A percentile compares a stretch with the other conserved stretches of the same genome.
phyloP scores from a whole-genome alignment of 2,888 invertebrate species.

The Cerastoderma edule region DNA sequence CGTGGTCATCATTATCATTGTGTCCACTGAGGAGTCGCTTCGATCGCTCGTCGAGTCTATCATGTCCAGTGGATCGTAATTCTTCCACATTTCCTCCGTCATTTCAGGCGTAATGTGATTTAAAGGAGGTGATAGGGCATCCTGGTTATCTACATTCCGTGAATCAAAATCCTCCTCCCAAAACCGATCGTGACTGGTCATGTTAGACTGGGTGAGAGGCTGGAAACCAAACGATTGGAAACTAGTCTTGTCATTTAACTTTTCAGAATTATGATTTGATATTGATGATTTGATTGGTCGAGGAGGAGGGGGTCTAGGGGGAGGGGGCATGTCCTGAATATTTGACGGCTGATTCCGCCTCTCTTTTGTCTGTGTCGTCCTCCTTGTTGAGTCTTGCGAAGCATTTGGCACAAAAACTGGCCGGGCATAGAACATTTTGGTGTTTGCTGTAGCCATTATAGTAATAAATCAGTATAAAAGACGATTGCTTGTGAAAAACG shows the following conservation, averaged over 20 bases:
- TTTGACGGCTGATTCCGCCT: slow-evolving; percentile 24
- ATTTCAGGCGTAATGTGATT: slow-evolving; percentile 69
- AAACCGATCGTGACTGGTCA: slow-evolving; percentile 66
- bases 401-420: slow-evolving; percentile 38
- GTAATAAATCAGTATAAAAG: background rate
- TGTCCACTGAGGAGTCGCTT: slow-evolving; percentile 68
- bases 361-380: background rate
- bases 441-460: slow-evolving; percentile 14
- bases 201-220: slow-evolving; percentile 70
- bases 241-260: slow-evolving; percentile 1
- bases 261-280: slow-evolving; percentile 15
- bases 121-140: slow-evolving; percentile 63
- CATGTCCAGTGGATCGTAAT: slow-evolving; percentile 68
- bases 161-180: slow-evolving; percentile 67
- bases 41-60: slow-evolving; percentile 70
- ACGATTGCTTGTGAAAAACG: too few relatives aligned
- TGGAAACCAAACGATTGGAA: slow-evolving; percentile 53
- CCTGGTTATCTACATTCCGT: slow-evolving; percentile 47
- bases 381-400: background rate
- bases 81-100: slow-evolving; percentile 66
- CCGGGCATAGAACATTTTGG: slow-evolving; percentile 49
- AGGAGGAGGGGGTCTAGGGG: slow-evolving; percentile 56
- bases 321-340: slow-evolving; percentile 40
- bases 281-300: slow-evolving; percentile 37
- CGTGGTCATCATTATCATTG: slow-evolving; percentile 74